Evolutionary conservation across 2,113 vertebrate species (phyloP).

Genomic region (Triplophysa rosa): DNA sequence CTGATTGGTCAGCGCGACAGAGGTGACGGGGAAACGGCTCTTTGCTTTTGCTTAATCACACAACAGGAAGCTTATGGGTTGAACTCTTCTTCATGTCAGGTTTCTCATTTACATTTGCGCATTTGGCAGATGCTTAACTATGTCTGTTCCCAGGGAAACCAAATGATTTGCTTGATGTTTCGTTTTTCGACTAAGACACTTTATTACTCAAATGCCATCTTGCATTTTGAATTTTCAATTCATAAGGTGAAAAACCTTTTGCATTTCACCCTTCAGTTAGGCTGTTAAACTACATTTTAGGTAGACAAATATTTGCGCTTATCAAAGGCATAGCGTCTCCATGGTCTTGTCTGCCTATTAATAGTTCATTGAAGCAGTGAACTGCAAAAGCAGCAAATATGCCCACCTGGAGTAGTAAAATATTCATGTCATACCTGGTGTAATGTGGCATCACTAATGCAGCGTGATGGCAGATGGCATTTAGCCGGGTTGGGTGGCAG

Average conservation of each 20-base stretch:
- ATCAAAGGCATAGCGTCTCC: not conserved
- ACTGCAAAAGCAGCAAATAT: conserved; percentile 29
- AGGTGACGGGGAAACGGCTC: conserved; percentile 19
- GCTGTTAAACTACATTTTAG: not conserved
- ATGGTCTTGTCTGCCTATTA: conserved; percentile 16
- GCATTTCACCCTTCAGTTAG: not conserved
- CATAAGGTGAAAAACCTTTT: not conserved
- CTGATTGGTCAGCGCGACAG: conserved; percentile 20
- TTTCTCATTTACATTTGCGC: not conserved
- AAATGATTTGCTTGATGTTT: too few species aligned
- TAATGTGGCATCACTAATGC: conserved; percentile 54
- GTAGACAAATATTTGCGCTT: conserved; percentile 3
- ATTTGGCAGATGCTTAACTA: too few species aligned
- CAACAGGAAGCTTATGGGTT: not conserved
- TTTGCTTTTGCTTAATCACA: conserved; percentile 49
- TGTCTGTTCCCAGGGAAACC: too few species aligned
- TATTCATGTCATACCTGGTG: conserved; percentile 53
- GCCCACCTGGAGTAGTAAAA: conserved; percentile 48
- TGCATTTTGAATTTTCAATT: conserved; percentile 2
- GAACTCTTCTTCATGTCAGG: conserved; percentile 8
- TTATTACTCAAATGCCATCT: not conserved
- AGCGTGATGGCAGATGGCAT: conserved; percentile 51
- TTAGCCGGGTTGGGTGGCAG: conserved; percentile 27
- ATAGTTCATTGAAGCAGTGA: conserved; percentile 31
- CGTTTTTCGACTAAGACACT: too few species aligned